phyloP scores from a whole-genome alignment of 2,888 invertebrate genomes.

The Drosophila fulvimacula region DNA sequence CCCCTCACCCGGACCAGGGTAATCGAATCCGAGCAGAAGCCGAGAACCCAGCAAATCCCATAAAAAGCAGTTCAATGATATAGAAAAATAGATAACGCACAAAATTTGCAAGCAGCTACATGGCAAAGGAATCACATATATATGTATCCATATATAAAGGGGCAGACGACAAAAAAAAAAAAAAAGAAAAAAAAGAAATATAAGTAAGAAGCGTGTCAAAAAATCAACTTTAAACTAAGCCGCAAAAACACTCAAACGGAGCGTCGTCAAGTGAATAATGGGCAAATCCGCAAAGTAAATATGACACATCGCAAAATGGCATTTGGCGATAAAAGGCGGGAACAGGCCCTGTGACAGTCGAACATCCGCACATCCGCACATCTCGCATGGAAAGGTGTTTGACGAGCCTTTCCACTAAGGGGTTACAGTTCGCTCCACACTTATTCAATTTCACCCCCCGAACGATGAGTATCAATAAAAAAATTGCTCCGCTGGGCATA shows the following conservation, averaged over 20 bases:
- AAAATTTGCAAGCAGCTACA: constrained; percentile 64
- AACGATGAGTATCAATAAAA: constrained; percentile 72
- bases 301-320: constrained; percentile 79
- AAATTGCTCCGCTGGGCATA: constrained; percentile 76
- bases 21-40: constrained; percentile 34
- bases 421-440: constrained; percentile 48
- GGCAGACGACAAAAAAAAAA: constrained; percentile 14
- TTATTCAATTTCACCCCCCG: constrained; percentile 28
- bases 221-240: constrained; percentile 75
- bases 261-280: constrained; percentile 78
- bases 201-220: constrained; percentile 59
- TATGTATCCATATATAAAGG: constrained; percentile 2
- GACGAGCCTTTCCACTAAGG: constrained; percentile 56
- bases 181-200: constrained; percentile 21
- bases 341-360: constrained; percentile 55
- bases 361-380: constrained; percentile 34
- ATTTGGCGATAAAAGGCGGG: constrained; percentile 68
- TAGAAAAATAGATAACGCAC: constrained; percentile 71
- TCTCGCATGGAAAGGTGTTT: constrained; percentile 64
- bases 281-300: constrained; percentile 77
- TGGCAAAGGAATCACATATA: constrained; percentile 17
- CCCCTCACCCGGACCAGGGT: constrained; percentile 18
- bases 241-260: constrained; percentile 70
- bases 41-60: constrained; percentile 59
- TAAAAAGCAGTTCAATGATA: constrained; percentile 78